phyloP scores from a whole-genome alignment of 2,888 invertebrate species.

The Cyclophora albipunctata region DNA sequence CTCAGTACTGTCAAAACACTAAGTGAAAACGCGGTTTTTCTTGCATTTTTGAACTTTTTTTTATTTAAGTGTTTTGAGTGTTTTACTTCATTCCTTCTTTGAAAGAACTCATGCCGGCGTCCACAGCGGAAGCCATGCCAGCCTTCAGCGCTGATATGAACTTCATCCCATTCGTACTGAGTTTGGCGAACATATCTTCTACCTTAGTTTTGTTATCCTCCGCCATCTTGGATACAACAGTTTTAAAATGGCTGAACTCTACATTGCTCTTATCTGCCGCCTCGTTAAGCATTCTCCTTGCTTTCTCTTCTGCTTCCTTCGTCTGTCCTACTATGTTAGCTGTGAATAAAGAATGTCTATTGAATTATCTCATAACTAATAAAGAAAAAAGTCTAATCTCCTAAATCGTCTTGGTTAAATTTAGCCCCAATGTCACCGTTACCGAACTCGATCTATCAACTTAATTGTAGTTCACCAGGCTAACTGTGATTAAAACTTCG shows the following conservation, averaged over 20 bases:
- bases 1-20: no score
- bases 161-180: not conserved
- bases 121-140: not conserved
- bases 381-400: not conserved
- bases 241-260: conserved; percentile 12
- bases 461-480: not conserved
- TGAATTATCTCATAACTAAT: no score
- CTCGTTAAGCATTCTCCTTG: conserved; percentile 6
- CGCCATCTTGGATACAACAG: conserved; percentile 4
- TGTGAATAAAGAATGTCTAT: conserved; percentile 3
- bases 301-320: conserved; percentile 13
- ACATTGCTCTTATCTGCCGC: conserved; percentile 3
- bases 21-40: no score
- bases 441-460: no score
- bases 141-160: not conserved
- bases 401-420: not conserved
- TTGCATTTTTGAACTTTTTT: no score
- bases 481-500: not conserved
- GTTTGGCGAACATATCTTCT: not conserved
- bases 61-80: not conserved
- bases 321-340: conserved; percentile 14
- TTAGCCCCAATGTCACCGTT: not conserved
- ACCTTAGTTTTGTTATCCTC: not conserved
- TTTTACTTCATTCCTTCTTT: not conserved
- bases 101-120: not conserved